These are phyloP conservation scores for Halisarca cf. caerulea DNA, from an alignment of 37 sponge, comb jelly and placozoan genomes.

Conservation along the genomic window DNA sequence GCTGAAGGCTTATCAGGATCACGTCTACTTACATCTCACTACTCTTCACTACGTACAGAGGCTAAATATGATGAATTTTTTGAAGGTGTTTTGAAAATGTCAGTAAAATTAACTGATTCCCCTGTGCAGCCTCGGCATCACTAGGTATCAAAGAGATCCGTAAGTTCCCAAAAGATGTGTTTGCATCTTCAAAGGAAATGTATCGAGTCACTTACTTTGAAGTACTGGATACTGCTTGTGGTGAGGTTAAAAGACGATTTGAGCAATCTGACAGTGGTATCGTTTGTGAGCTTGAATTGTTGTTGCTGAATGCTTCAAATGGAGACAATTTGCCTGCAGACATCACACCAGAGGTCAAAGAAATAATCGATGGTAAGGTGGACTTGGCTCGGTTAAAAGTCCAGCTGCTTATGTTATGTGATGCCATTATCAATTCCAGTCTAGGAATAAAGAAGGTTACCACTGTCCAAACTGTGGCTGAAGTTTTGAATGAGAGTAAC, in stretches of 20 bases:
- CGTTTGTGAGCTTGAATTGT: conserved; percentile 37
- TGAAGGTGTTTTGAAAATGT: conserved; percentile 17
- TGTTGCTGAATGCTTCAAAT: conserved; percentile 51
- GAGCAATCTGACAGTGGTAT: no score
- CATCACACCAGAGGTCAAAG: conserved; percentile 22
- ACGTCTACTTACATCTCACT: no score
- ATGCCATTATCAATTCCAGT: conserved; percentile 12
- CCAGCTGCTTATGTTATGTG: conserved; percentile 50
- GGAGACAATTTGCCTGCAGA: conserved; percentile 27
- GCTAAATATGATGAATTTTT: conserved; percentile 9
- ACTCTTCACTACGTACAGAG: no score
- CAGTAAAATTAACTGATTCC: conserved; percentile 26
- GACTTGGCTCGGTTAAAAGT: conserved; percentile 27
- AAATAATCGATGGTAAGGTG: conserved; percentile 51
- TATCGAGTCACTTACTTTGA: conserved; percentile 39
- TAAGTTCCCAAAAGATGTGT: conserved; percentile 28
- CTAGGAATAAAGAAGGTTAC: not conserved
- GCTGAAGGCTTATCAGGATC: no score
- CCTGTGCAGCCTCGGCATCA: conserved; percentile 35
- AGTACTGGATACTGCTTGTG: conserved; percentile 38
- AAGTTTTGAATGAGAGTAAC: not conserved
- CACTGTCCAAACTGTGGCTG: not conserved
- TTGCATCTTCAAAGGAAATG: conserved; percentile 31
- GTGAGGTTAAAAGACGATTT: conserved; percentile 42
- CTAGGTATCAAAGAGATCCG: conserved; percentile 50